Conservation (phyloP, 2,797 vertebrate species). For the Lagorchestes hirsutus region DNA sequence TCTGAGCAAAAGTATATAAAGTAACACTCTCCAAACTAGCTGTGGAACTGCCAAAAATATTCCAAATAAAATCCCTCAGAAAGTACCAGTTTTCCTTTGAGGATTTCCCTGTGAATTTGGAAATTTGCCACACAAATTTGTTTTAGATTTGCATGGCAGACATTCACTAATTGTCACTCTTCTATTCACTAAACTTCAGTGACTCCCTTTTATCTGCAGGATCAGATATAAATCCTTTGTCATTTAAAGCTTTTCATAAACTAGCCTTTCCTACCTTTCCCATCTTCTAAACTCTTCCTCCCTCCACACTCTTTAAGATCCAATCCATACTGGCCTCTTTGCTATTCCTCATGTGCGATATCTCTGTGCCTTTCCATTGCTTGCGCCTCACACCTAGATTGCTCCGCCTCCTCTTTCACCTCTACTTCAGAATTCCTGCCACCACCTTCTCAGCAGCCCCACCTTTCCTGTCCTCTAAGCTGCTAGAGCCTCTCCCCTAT, state of each 20-base stretch:
- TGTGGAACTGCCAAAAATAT: neutral
- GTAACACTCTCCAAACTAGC: neutral
- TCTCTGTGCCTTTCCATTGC: neutral
- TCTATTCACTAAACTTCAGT: neutral
- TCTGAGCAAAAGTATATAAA: neutral
- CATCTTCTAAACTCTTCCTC: neutral
- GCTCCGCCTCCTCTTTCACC: neutral
- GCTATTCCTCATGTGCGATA: neutral
- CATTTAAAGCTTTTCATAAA: neutral
- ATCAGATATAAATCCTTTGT: neutral
- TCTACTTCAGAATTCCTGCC: neutral
- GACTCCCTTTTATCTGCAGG: neutral
- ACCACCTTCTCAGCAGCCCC: neutral
- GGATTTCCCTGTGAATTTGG: neutral
- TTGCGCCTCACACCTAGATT: neutral
- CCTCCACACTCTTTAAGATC: neutral
- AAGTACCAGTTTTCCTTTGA: neutral
- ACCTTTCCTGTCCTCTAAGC: neutral
- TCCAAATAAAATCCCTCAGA: neutral
- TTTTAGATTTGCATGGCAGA: neutral
- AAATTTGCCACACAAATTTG: neutral
- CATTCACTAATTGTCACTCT: neutral
- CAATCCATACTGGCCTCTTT: neutral
- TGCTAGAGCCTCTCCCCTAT: neutral
- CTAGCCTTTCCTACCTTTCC: neutral